These are phyloP conservation scores for Drosophila sturtevanti DNA, from an alignment of 1,140 invertebrate genomes.

Conservation along the genomic window DNA sequence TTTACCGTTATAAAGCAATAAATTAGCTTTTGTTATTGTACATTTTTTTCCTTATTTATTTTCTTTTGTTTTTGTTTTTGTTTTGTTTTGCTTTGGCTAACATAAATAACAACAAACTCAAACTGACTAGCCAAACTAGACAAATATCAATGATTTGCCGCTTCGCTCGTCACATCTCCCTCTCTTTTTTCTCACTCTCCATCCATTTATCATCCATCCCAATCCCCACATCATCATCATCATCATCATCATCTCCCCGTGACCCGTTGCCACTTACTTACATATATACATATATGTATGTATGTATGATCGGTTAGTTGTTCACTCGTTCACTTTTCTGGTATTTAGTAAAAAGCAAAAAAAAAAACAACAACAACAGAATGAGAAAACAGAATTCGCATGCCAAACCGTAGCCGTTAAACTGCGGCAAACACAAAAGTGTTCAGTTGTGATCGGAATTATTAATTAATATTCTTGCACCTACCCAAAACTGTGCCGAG, in stretches of 20 bases:
- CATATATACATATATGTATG: neutral
- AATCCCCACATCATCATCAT: neutral
- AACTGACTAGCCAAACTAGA: constrained; percentile 12
- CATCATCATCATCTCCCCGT: neutral
- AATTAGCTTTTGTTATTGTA: constrained; percentile 25
- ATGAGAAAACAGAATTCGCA: constrained; percentile 62
- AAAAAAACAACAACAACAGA: too few relatives aligned
- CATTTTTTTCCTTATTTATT: constrained; percentile 8
- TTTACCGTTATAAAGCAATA: constrained; percentile 44
- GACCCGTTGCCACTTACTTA: neutral
- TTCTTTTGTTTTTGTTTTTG: too few relatives aligned
- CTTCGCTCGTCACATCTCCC: neutral
- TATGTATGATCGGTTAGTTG: constrained; percentile 22
- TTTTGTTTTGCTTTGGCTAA: too few relatives aligned
- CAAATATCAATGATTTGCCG: constrained; percentile 3
- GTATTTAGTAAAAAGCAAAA: constrained; percentile 58
- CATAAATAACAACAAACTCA: neutral
- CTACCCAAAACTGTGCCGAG: constrained; percentile 55
- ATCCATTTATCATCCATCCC: too few relatives aligned
- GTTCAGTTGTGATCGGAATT: constrained; percentile 77
- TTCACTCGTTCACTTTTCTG: constrained; percentile 66
- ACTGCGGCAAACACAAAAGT: constrained; percentile 72
- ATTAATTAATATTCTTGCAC: constrained; percentile 82
- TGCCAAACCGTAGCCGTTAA: constrained; percentile 60
- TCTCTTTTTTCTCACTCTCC: neutral